Percentiles rank a stretch among this genome's conserved stretches.
Evolutionary conservation across 2,797 vertebrate genomes (phyloP).

Genomic region (Anguilla obscura): DNA sequence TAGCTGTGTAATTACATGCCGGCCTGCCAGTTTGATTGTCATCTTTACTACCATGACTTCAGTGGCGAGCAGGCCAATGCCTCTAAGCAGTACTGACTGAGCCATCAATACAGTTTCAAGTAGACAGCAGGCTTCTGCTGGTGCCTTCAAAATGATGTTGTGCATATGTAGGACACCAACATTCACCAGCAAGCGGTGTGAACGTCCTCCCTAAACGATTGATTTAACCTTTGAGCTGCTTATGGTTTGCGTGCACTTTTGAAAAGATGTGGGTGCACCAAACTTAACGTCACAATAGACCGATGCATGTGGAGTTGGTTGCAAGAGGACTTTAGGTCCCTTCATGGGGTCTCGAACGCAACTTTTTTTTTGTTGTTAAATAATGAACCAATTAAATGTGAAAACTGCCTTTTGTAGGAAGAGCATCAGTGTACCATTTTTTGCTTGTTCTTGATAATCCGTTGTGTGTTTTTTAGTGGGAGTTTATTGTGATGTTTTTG

Average conservation of each 20-base stretch:
- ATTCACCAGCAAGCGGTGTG: background rate
- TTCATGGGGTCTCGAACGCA: background rate
- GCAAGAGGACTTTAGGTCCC: background rate
- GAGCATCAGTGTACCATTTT: constrained; percentile 7
- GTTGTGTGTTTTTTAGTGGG: background rate
- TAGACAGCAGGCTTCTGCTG: background rate
- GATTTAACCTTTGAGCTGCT: background rate
- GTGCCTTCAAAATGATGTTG: constrained; percentile 5
- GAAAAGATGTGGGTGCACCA: constrained; percentile 9
- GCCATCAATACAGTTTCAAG: background rate
- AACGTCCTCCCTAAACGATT: background rate
- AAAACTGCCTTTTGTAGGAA: constrained; percentile 21
- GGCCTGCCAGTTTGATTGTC: background rate
- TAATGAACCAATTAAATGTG: constrained; percentile 13
- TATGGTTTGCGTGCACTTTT: constrained; percentile 9
- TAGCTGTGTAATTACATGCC: background rate
- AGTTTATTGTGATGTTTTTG: constrained; percentile 16
- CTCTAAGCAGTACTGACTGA: background rate
- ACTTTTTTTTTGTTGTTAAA: background rate
- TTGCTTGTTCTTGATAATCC: background rate
- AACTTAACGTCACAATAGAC: background rate
- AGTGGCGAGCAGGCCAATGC: background rate
- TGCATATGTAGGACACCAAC: background rate
- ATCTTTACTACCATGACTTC: background rate
- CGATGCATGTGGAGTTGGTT: constrained; percentile 7